Evolutionary conservation across 2,888 invertebrate species (phyloP).

Genomic region (Eristalis pertinax): DNA sequence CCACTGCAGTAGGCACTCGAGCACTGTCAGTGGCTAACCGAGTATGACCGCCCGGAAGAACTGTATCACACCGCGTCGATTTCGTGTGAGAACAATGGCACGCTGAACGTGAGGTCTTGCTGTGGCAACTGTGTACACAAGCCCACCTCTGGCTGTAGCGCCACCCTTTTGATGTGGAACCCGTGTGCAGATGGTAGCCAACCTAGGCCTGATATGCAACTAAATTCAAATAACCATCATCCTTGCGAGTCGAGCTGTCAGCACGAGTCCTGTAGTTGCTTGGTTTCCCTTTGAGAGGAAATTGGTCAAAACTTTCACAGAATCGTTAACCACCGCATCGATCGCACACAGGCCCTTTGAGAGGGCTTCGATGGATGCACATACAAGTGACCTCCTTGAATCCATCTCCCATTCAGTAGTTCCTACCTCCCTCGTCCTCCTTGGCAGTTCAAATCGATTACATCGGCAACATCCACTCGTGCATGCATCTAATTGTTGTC

Average conservation of each 20-base stretch:
- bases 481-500: constrained; percentile 47
- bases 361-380: neutral
- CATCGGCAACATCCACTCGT: constrained; percentile 1
- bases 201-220: neutral
- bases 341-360: neutral
- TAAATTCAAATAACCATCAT: neutral
- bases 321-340: neutral
- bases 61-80: too few relatives aligned
- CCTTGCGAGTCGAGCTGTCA: neutral
- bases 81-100: too few relatives aligned
- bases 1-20: too few relatives aligned
- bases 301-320: neutral
- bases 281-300: neutral
- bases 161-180: neutral
- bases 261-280: neutral
- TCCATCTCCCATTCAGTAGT: neutral
- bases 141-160: too few relatives aligned
- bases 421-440: neutral
- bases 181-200: neutral
- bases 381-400: neutral
- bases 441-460: neutral
- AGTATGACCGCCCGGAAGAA: too few relatives aligned
- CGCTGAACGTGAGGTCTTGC: too few relatives aligned
- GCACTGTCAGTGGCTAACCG: too few relatives aligned
- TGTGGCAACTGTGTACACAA: too few relatives aligned